Conservation (phyloP, 2,888 invertebrate genomes). For the Micropterix aruncella region DNA sequence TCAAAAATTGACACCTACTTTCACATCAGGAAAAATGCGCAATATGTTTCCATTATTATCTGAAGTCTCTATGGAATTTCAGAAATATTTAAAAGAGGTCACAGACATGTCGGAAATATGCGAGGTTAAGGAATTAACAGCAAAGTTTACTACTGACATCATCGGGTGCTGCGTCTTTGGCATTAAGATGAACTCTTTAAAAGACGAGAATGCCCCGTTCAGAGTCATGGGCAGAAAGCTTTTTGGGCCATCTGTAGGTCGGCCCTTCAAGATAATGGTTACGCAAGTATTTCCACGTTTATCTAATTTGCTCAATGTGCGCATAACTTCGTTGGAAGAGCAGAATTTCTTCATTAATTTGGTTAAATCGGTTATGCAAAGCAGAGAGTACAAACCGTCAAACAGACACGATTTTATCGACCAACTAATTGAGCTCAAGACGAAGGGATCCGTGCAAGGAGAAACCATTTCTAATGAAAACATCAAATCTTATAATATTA, state of each 20-base stretch:
- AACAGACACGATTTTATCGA: slow-evolving; percentile 1
- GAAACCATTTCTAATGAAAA: no score
- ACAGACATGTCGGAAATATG: not conserved
- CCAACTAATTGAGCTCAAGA: no score
- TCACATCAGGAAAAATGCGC: not conserved
- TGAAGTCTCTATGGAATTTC: not conserved
- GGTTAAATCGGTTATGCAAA: not conserved
- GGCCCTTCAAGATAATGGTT: slow-evolving; percentile 16
- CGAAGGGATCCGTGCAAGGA: no score
- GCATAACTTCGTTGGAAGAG: slow-evolving; percentile 15
- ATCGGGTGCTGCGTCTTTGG: slow-evolving; percentile 1
- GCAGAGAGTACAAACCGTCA: not conserved
- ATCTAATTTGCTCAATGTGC: slow-evolving; percentile 20
- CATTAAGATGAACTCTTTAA: slow-evolving; percentile 16
- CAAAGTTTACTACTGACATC: not conserved
- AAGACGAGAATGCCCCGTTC: slow-evolving; percentile 17
- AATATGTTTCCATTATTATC: not conserved
- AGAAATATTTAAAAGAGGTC: not conserved
- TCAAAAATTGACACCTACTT: not conserved
- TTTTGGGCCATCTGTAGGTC: slow-evolving; percentile 15
- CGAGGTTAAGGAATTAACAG: not conserved
- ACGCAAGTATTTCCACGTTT: slow-evolving; percentile 21
- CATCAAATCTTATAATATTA: no score
- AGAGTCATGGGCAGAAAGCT: slow-evolving; percentile 16
- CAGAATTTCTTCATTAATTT: slow-evolving; percentile 18